A percentile compares a stretch with the other conserved stretches of the same genome.
These are phyloP conservation scores for Centruroides vittatus DNA, from an alignment of 1,140 invertebrate genomes.

Conservation along the genomic window DNA sequence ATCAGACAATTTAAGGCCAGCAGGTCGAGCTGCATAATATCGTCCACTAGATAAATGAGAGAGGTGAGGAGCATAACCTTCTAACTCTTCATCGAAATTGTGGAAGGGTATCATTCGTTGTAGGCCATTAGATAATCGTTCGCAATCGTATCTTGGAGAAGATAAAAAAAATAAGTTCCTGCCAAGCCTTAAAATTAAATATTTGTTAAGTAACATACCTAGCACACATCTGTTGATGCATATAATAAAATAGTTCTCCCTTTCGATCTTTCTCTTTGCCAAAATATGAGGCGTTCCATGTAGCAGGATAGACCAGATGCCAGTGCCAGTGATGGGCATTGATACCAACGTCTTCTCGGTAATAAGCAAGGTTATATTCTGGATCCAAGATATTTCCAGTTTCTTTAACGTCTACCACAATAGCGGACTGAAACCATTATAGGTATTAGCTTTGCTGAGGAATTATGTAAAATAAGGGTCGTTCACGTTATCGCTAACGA, in stretches of 20 bases:
- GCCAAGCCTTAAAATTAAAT: neutral
- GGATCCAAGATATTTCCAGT: constrained; percentile 9
- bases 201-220: constrained; percentile 25
- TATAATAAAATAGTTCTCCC: constrained; percentile 58
- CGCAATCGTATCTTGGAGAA: constrained; percentile 6
- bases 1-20: neutral
- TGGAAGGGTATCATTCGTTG: constrained; percentile 13
- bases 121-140: constrained; percentile 24
- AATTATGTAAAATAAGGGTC: too few species aligned
- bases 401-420: neutral
- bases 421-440: neutral
- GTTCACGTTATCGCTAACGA: too few species aligned
- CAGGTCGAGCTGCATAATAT: constrained; percentile 33
- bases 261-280: constrained; percentile 40
- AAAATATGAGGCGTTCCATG: neutral
- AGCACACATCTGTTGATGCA: constrained; percentile 52
- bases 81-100: constrained; percentile 20
- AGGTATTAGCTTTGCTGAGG: too few species aligned
- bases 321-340: constrained; percentile 15
- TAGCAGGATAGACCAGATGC: constrained; percentile 1
- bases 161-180: too few species aligned
- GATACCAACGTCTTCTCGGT: constrained; percentile 1
- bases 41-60: constrained; percentile 45
- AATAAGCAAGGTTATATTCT: constrained; percentile 2
- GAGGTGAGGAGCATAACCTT: constrained; percentile 44